Evolutionary conservation across 2,888 invertebrate genomes (phyloP), one percentile per base, ranked within the genome.

Genomic region (Drosophila atroscutellata): DNA sequence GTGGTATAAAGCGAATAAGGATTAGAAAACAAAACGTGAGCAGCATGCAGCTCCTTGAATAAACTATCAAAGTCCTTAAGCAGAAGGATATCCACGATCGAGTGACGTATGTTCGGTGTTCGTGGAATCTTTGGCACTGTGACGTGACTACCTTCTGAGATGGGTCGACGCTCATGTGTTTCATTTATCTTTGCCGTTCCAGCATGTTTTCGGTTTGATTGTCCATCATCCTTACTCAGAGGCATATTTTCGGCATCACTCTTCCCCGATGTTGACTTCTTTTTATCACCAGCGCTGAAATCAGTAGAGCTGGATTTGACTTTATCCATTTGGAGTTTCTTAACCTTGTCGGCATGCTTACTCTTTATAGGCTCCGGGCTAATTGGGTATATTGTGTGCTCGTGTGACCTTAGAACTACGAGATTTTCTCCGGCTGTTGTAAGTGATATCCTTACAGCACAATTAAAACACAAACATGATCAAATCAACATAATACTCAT

Each of bases 61-160:
- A 89, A 57, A 5, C 36, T 47, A 39, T 89, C 81, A 6, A 90
- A 72, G 42, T 83, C 77, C n/a, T 72, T 49, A 0, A 84, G 62
- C 15, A 88, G 66, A 18, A 83, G 50, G 3, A 81, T 81, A 18
- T 73, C 28, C 20, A 32, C 30, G 3, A 30, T n/a, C 24, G 24
- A 20, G 39, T 3, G 15, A n/a, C 1, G 34, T 15, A 0, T 1
- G 4, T 20, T 32, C 32, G 3, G 0, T n/a, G 20, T 49, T 28
- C 8, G n/a, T 8, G 6, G 26, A 1, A 8, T 36, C 11, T 7
- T 20, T 54, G 2, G 15, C 24, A 8, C 24, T 51, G 1, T 45
- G 51, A 52, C 37, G 1, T 45, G 51, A 52, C 37, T 55, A 7
- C 60, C 69, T 8, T 72, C 69, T 0, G 84, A 83, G 20, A 83